Conservation (phyloP, 2,113 vertebrate genomes). For the Alosa alosa region DNA sequence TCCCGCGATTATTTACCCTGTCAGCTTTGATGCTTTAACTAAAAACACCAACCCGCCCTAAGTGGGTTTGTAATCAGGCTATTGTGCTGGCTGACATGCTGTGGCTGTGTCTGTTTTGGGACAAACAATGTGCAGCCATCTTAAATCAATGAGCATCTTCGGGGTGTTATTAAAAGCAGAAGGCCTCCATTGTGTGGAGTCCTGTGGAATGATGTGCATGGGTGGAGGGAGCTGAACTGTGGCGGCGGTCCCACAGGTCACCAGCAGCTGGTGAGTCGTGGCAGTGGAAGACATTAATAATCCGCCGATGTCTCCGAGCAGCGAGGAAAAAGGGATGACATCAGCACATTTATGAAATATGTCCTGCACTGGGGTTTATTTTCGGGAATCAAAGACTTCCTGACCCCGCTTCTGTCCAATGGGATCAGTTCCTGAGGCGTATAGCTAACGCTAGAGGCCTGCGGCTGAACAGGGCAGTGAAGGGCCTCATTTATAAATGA, state of each 20-base stretch:
- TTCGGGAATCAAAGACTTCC: constrained; percentile 33
- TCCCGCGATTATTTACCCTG: neutral
- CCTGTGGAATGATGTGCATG: neutral
- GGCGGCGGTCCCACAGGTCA: constrained; percentile 26
- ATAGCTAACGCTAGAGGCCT: neutral
- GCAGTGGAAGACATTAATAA: constrained; percentile 49
- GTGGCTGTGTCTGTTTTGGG: neutral
- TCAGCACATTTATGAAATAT: constrained; percentile 43
- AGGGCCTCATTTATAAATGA: neutral
- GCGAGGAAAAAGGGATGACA: constrained; percentile 38
- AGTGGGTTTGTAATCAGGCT: neutral
- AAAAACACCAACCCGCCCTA: neutral
- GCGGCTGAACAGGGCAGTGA: neutral
- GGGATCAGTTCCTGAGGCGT: neutral
- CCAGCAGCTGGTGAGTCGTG: constrained; percentile 27
- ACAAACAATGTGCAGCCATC: neutral
- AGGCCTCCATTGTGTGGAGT: neutral
- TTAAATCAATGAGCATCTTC: constrained; percentile 11
- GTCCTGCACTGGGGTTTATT: constrained; percentile 26
- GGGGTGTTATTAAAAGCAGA: constrained; percentile 19
- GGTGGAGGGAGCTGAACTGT: constrained; percentile 16
- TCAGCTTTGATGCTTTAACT: neutral
- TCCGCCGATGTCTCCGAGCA: constrained; percentile 31
- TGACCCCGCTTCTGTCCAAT: neutral
- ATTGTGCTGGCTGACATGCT: neutral